Conservation (phyloP, 2,113 vertebrate species). For the Cyphomyrus plagiostoma region DNA sequence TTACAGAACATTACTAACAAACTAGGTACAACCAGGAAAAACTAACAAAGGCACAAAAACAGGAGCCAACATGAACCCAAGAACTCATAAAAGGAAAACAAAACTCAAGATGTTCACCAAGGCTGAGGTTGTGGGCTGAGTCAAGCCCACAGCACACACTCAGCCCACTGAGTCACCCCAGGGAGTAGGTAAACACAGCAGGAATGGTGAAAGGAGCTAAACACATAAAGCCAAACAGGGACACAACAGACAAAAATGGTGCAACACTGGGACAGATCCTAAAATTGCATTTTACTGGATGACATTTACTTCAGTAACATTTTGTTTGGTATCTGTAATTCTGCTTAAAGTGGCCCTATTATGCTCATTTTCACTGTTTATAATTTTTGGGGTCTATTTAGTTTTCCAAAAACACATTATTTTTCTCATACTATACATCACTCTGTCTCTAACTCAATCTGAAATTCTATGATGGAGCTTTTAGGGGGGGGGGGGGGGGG, state of each 20-base stretch:
- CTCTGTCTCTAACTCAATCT: not conserved
- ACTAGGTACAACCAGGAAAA: not conserved
- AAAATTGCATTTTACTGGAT: not conserved
- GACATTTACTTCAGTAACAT: not conserved
- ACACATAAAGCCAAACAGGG: not conserved
- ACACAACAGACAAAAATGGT: not conserved
- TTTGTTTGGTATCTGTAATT: not conserved
- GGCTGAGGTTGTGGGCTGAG: not conserved
- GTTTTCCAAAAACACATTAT: not conserved
- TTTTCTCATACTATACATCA: not conserved
- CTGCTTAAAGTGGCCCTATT: not conserved
- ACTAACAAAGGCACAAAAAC: not conserved
- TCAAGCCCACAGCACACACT: not conserved
- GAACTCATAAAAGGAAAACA: not conserved
- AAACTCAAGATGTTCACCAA: not conserved
- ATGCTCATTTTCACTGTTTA: not conserved
- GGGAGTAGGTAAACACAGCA: not conserved
- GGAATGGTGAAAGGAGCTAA: not conserved
- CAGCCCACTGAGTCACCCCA: not conserved
- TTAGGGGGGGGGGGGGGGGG: not conserved
- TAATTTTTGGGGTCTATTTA: not conserved
- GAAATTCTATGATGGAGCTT: not conserved
- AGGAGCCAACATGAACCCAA: not conserved
- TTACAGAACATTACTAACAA: not conserved
- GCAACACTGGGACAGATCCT: not conserved